A percentile compares a stretch with the other conserved stretches of the same genome.
Conservation (phyloP, 2,113 vertebrate genomes). For the Blennius ocellaris region DNA sequence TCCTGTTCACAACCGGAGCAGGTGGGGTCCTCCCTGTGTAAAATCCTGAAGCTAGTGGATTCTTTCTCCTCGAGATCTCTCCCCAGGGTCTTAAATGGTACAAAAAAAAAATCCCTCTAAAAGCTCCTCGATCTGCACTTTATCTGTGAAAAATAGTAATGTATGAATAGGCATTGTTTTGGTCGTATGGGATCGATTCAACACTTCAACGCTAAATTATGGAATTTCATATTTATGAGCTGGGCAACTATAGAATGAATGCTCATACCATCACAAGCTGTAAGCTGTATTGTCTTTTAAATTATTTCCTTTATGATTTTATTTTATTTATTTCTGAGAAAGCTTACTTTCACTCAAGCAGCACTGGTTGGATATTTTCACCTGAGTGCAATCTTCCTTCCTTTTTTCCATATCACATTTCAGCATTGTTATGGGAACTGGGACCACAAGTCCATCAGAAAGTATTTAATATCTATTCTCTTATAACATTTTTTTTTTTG, state of each 20-base stretch:
- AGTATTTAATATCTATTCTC: slow-evolving; percentile 83
- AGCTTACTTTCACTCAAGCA: slow-evolving; percentile 79
- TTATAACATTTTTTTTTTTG: slow-evolving; percentile 50
- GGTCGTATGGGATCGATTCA: slow-evolving; percentile 73
- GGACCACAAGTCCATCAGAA: slow-evolving; percentile 74
- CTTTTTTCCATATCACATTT: slow-evolving; percentile 51
- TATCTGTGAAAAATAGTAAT: slow-evolving; percentile 81
- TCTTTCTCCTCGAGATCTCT: slow-evolving; percentile 56
- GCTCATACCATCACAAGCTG: slow-evolving; percentile 74
- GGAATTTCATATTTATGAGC: slow-evolving; percentile 77
- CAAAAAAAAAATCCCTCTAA: slow-evolving; percentile 71
- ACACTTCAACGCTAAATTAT: slow-evolving; percentile 74
- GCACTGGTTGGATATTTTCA: slow-evolving; percentile 81
- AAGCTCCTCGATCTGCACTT: slow-evolving; percentile 85
- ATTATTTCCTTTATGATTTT: slow-evolving; percentile 82
- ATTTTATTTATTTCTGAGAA: slow-evolving; percentile 92
- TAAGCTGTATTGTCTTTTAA: slow-evolving; percentile 89
- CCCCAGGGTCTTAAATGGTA: slow-evolving; percentile 75
- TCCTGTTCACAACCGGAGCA: slow-evolving; percentile 50
- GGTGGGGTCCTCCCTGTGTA: slow-evolving; percentile 46
- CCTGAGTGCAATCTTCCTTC: slow-evolving; percentile 76
- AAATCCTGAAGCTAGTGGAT: slow-evolving; percentile 66
- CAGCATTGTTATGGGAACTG: slow-evolving; percentile 60
- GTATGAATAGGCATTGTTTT: slow-evolving; percentile 74
- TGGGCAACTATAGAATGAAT: slow-evolving; percentile 61